phyloP scores from a whole-genome alignment of 2,888 invertebrate species.

The Myopa testacea region DNA sequence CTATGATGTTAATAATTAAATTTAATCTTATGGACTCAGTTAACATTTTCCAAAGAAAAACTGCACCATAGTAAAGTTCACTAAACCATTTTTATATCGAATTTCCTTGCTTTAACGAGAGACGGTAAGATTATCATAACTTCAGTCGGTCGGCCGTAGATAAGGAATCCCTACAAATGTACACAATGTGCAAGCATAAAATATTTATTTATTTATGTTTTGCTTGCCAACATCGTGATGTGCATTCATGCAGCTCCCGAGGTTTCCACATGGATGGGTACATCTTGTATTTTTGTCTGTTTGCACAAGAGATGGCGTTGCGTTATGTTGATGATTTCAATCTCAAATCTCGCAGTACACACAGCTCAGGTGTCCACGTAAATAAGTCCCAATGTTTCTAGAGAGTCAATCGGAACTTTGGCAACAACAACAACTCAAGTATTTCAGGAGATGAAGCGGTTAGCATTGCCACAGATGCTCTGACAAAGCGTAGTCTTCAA shows the following conservation, averaged over 20 bases:
- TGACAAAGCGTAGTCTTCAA: constrained; percentile 2
- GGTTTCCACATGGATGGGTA: constrained; percentile 28
- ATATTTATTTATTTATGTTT: constrained; percentile 16
- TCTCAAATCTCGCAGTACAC: too few relatives aligned
- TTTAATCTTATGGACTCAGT: neutral
- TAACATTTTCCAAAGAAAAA: neutral
- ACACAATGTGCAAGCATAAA: neutral
- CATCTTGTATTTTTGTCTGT: constrained; percentile 21
- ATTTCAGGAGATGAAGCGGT: neutral
- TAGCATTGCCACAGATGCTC: neutral
- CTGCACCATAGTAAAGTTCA: neutral
- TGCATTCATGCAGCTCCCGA: constrained; percentile 32
- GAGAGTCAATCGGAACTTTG: neutral
- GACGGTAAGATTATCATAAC: neutral
- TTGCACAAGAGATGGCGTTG: constrained; percentile 27
- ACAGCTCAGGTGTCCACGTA: neutral
- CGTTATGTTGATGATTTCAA: neutral
- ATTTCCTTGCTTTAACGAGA: neutral
- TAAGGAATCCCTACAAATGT: constrained; percentile 30
- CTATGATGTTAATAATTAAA: neutral
- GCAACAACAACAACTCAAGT: neutral
- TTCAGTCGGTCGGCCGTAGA: neutral
- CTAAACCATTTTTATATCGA: neutral
- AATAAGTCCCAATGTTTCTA: neutral
- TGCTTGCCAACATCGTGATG: neutral